Conservation (phyloP, 2,888 invertebrate genomes). For the Hydrotaea cyrtoneurina region DNA sequence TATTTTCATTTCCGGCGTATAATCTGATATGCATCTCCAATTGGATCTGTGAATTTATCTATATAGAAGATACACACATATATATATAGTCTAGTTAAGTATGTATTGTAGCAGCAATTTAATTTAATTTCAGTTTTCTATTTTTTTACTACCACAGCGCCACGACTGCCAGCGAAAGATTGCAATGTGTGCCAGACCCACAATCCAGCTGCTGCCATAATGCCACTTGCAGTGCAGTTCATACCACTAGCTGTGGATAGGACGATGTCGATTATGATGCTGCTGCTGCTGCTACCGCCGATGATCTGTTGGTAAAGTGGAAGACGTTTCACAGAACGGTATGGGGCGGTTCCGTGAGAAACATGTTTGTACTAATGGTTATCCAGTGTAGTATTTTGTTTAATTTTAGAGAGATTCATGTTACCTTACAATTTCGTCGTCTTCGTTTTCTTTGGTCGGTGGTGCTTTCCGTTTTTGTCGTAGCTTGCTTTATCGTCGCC, state of each 20-base stretch:
- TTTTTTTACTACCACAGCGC: neutral
- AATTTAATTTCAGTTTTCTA: slow-evolving; percentile 55
- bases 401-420: slow-evolving; percentile 62
- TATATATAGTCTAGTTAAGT: slow-evolving; percentile 5
- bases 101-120: slow-evolving; percentile 58
- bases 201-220: neutral
- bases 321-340: neutral
- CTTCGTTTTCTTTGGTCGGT: neutral
- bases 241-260: neutral
- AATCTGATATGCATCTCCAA: slow-evolving; percentile 2
- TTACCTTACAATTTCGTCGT: slow-evolving; percentile 49
- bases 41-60: neutral
- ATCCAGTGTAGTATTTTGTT: slow-evolving; percentile 61
- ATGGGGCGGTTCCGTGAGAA: neutral
- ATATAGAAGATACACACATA: no score
- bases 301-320: no score
- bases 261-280: neutral
- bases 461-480: neutral
- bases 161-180: neutral
- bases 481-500: neutral
- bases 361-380: slow-evolving; percentile 8
- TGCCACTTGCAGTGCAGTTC: neutral
- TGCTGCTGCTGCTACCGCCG: neutral
- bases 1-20: neutral
- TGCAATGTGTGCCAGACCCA: neutral